Percentiles rank a stretch among this genome's conserved stretches.
phyloP scores from a whole-genome alignment of 2,113 vertebrate species.

The Peromyscus maniculatus region DNA sequence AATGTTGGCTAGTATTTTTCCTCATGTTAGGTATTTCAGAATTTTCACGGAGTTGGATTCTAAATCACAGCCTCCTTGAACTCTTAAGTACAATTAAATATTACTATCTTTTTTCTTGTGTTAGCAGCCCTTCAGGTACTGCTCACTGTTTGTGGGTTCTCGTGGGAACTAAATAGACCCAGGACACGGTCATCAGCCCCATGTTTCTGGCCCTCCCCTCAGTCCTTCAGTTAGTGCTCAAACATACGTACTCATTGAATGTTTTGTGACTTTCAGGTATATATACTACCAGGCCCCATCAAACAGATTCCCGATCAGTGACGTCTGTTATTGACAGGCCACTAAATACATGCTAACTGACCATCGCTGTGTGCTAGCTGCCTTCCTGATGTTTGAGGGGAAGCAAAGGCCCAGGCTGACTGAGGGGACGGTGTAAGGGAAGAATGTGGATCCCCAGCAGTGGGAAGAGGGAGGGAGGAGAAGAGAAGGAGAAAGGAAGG shows the following conservation, averaged over 20 bases:
- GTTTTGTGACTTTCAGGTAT: not conserved
- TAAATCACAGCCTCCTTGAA: not conserved
- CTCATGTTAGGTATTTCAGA: constrained; percentile 16
- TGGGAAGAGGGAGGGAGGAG: not conserved
- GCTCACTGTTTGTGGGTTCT: not conserved
- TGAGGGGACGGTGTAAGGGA: not conserved
- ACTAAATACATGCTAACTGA: not conserved
- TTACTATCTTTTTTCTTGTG: not conserved
- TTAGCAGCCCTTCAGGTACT: not conserved
- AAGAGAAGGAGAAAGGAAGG: too few species aligned
- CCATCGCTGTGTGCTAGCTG: not conserved
- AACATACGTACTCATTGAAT: not conserved
- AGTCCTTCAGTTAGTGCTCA: not conserved
- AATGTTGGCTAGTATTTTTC: not conserved
- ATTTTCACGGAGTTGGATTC: not conserved
- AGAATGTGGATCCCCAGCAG: not conserved
- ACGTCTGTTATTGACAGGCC: not conserved
- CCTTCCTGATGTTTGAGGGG: not conserved
- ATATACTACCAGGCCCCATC: not conserved
- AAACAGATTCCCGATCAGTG: not conserved
- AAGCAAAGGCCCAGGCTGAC: not conserved
- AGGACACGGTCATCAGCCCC: not conserved
- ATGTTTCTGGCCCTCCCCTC: not conserved
- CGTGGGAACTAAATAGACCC: not conserved
- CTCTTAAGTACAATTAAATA: constrained; percentile 5